Conservation (phyloP, 2,113 vertebrate genomes). For the Ornithorhynchus anatinus region DNA sequence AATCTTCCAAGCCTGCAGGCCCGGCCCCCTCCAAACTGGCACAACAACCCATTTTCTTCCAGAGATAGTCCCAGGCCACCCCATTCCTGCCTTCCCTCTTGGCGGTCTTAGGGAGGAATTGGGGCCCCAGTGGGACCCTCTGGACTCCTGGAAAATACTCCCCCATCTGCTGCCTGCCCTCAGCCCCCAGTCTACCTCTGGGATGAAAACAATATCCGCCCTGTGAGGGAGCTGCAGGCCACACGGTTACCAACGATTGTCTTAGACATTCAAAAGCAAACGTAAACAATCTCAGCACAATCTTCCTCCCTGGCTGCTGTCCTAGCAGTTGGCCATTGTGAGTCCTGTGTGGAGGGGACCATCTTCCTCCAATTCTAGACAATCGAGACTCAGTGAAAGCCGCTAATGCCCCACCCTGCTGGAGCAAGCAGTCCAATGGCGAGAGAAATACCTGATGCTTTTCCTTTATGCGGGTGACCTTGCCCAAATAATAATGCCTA, state of each 20-base stretch:
- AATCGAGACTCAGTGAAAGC: fast-evolving
- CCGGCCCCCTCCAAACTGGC: no score
- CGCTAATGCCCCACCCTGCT: neutral
- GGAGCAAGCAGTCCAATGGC: neutral
- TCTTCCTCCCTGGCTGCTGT: fast-evolving
- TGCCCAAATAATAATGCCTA: neutral
- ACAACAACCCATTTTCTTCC: no score
- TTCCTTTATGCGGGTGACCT: neutral
- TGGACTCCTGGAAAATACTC: no score
- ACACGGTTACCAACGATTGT: neutral
- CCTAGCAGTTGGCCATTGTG: fast-evolving
- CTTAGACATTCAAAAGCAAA: neutral
- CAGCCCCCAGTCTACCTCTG: no score
- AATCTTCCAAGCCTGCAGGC: no score
- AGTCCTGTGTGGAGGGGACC: neutral
- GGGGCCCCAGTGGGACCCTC: no score
- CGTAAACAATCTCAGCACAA: neutral
- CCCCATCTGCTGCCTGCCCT: no score
- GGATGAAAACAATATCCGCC: no score
- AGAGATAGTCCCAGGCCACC: no score
- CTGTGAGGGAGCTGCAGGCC: no score
- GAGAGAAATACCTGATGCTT: neutral
- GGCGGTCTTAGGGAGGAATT: no score
- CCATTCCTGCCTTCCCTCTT: no score
- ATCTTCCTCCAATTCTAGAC: neutral